phyloP scores from a whole-genome alignment of 2,113 vertebrate genomes.

The Sinocyclocheilus anshuiensis region DNA sequence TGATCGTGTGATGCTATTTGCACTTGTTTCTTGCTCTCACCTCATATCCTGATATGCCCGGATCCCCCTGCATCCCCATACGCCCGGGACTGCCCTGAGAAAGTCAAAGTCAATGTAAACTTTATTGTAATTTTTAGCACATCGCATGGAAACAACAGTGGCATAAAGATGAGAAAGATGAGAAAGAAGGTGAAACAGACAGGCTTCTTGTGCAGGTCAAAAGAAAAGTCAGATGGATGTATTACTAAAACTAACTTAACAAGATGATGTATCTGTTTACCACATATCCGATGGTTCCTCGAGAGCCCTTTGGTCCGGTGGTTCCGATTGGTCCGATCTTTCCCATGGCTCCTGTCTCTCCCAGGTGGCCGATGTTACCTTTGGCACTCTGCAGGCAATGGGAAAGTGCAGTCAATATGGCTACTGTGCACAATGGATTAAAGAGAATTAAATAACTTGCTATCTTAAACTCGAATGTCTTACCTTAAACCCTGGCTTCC shows the following conservation, averaged over 20 bases:
- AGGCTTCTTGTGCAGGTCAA: no score
- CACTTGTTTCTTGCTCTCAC: conserved; percentile 69
- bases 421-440: background rate
- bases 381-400: conserved; percentile 83
- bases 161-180: no score
- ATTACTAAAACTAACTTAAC: no score
- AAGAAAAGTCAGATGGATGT: background rate
- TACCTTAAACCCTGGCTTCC: conserved; percentile 90
- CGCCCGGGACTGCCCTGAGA: conserved; percentile 88
- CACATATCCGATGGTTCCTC: conserved; percentile 93
- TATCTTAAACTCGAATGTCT: background rate
- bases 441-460: background rate
- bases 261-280: conserved; percentile 70
- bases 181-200: no score
- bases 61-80: conserved; percentile 93
- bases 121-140: no score
- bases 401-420: background rate
- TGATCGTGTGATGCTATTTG: background rate
- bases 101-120: no score
- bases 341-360: conserved; percentile 87
- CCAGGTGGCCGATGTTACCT: conserved; percentile 90
- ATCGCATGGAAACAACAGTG: no score
- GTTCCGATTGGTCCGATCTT: conserved; percentile 84
- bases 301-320: conserved; percentile 91
- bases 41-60: conserved; percentile 89